Conservation (phyloP, 2,113 vertebrate genomes). For the Lonchura striata region DNA sequence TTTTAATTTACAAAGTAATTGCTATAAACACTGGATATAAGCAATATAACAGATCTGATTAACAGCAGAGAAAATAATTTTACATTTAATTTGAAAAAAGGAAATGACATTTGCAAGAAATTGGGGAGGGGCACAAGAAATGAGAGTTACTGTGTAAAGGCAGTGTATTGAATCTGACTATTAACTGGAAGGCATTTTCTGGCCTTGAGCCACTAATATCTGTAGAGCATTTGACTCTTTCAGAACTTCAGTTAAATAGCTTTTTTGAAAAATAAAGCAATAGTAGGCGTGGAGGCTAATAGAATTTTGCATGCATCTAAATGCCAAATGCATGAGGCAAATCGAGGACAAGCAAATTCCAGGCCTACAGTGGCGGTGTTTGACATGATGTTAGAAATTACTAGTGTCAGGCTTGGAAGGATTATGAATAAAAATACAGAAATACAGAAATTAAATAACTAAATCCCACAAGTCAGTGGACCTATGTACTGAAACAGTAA, state of each 20-base stretch:
- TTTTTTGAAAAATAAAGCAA: constrained; percentile 30
- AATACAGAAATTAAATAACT: neutral
- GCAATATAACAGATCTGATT: neutral
- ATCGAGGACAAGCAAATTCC: constrained; percentile 27
- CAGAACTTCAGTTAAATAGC: constrained; percentile 36
- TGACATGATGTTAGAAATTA: neutral
- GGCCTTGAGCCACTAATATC: constrained; percentile 34
- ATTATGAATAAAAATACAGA: neutral
- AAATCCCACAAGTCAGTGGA: neutral
- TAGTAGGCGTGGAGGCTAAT: constrained; percentile 20
- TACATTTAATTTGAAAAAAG: neutral
- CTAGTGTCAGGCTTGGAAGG: neutral
- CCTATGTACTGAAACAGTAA: neutral
- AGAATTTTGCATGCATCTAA: constrained; percentile 29
- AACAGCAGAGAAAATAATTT: neutral
- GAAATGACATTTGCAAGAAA: neutral
- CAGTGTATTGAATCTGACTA: neutral
- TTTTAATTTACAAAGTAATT: neutral
- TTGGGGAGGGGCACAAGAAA: neutral
- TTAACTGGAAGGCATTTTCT: neutral
- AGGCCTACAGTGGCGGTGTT: neutral
- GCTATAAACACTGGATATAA: neutral
- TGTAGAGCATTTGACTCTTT: constrained; percentile 50
- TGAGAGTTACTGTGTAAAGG: neutral
- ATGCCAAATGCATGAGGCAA: constrained; percentile 40